A percentile compares a stretch with the other conserved stretches of the same genome.
These are phyloP conservation scores for Erpobdella octoculata DNA, from an alignment of 2,888 invertebrate species.

Conservation along the genomic window DNA sequence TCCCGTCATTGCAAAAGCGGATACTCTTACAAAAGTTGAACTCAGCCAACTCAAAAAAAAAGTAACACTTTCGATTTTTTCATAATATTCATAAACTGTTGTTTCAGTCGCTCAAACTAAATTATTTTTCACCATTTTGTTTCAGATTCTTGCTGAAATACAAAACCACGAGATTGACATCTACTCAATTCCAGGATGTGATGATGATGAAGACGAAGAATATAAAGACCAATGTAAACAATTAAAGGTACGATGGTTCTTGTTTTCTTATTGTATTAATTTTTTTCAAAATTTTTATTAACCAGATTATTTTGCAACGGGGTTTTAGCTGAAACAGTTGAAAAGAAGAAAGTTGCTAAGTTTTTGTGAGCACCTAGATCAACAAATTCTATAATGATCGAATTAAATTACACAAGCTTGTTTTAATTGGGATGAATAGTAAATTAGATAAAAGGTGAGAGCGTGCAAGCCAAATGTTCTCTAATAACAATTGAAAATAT, in stretches of 20 bases:
- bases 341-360: too few relatives aligned
- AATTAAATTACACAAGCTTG: too few relatives aligned
- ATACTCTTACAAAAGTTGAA: conserved; percentile 51
- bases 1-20: conserved; percentile 52
- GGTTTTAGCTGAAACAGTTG: too few relatives aligned
- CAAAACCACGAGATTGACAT: conserved; percentile 82
- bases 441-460: too few relatives aligned
- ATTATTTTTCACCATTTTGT: background rate
- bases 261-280: background rate
- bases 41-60: conserved; percentile 46
- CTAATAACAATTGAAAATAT: too few relatives aligned
- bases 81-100: background rate
- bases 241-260: conserved; percentile 44
- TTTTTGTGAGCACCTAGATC: too few relatives aligned
- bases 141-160: conserved; percentile 70
- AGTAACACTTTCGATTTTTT: conserved; percentile 29
- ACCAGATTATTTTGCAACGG: too few relatives aligned
- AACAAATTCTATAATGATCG: too few relatives aligned
- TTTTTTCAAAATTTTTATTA: too few relatives aligned
- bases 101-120: background rate
- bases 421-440: too few relatives aligned
- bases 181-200: conserved; percentile 88
- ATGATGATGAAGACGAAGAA: conserved; percentile 87
- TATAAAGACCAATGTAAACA: conserved; percentile 63
- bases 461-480: too few relatives aligned